phyloP scores from a whole-genome alignment of 1,140 invertebrate genomes.

The Contarinia nasturtii region DNA sequence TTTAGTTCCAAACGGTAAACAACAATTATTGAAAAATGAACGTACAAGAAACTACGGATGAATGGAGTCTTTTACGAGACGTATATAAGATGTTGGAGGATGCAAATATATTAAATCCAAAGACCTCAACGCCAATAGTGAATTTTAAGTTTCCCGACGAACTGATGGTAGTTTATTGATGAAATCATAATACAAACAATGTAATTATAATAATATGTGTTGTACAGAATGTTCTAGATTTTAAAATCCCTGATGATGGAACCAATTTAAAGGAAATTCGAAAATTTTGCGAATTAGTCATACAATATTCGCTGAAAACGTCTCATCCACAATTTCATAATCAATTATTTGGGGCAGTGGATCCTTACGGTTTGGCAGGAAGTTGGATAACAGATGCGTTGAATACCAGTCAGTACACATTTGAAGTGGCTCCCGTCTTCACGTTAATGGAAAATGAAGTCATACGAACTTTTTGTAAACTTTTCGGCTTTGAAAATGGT shows the following conservation, averaged over 20 bases:
- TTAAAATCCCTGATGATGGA: constrained; percentile 28
- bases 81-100: not conserved
- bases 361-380: constrained; percentile 52
- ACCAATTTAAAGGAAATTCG: constrained; percentile 29
- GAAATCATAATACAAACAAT: not conserved
- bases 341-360: constrained; percentile 53
- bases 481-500: constrained; percentile 42
- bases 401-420: constrained; percentile 67
- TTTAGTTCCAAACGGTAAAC: no score
- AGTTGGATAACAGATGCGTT: constrained; percentile 53
- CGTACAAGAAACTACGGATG: not conserved
- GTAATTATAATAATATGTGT: not conserved
- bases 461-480: constrained; percentile 33
- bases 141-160: not conserved
- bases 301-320: constrained; percentile 53
- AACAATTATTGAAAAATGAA: no score
- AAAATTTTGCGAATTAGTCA: constrained; percentile 30
- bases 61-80: not conserved
- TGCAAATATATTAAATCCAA: not conserved
- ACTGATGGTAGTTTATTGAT: not conserved
- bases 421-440: constrained; percentile 57
- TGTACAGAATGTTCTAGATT: constrained; percentile 26
- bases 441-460: constrained; percentile 47
- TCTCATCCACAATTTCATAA: constrained; percentile 51
- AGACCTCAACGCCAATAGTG: not conserved